Percentiles rank a stretch among this genome's conserved stretches.
Conservation (phyloP, 2,113 vertebrate genomes). For the Oreocharis arfaki region DNA sequence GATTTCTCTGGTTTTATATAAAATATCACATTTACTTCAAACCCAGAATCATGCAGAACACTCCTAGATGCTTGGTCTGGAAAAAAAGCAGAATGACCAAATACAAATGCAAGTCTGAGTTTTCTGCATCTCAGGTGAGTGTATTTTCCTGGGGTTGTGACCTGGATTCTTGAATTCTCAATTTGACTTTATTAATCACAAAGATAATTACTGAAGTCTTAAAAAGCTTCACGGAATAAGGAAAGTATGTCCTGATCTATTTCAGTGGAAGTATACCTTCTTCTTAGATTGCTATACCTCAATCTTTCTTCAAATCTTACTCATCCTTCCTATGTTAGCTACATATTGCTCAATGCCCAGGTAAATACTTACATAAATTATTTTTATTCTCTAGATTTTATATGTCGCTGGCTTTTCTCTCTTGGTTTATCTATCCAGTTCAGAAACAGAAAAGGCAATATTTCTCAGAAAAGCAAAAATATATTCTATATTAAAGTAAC, state of each 20-base stretch:
- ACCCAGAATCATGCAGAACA: neutral
- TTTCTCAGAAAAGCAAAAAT: neutral
- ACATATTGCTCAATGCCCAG: neutral
- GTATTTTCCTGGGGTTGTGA: neutral
- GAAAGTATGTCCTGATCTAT: neutral
- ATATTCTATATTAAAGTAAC: neutral
- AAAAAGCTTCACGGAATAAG: neutral
- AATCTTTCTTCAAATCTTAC: neutral
- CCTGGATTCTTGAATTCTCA: neutral
- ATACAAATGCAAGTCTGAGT: neutral
- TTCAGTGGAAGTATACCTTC: neutral
- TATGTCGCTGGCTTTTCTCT: neutral
- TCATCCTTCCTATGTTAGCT: neutral
- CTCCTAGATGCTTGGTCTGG: neutral
- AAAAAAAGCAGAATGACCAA: neutral
- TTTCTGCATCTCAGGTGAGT: neutral
- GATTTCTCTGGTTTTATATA: neutral
- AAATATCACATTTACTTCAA: neutral
- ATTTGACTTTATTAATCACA: neutral
- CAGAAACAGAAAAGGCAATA: neutral
- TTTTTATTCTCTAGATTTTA: neutral
- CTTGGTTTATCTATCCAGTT: neutral
- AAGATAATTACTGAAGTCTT: neutral
- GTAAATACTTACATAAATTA: neutral
- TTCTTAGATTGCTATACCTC: neutral